These are phyloP conservation scores for Carabus problematicus DNA, from an alignment of 2,888 invertebrate species.

Conservation along the genomic window DNA sequence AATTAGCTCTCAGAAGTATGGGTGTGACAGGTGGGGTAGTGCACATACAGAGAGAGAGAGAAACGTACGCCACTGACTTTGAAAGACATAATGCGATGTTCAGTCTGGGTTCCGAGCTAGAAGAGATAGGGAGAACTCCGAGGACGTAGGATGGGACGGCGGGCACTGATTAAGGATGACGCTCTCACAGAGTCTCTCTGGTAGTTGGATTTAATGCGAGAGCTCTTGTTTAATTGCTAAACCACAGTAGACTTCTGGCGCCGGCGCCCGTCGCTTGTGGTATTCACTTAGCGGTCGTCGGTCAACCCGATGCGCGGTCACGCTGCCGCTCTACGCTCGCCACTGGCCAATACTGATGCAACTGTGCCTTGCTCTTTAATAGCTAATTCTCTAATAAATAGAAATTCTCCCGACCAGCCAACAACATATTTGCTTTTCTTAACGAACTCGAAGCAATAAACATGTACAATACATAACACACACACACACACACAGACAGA, in stretches of 20 bases:
- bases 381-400: neutral
- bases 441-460: too few relatives aligned
- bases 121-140: too few relatives aligned
- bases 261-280: constrained; percentile 44
- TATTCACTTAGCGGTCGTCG: constrained; percentile 51
- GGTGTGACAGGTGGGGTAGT: too few relatives aligned
- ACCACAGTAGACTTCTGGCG: constrained; percentile 51
- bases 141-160: neutral
- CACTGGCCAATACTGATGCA: neutral
- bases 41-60: too few relatives aligned
- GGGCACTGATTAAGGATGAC: constrained; percentile 16
- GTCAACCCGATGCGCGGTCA: constrained; percentile 29
- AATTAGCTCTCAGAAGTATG: constrained; percentile 1
- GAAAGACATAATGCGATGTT: too few relatives aligned
- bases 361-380: neutral
- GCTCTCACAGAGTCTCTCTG: neutral
- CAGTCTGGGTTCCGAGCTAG: too few relatives aligned
- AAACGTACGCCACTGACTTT: too few relatives aligned
- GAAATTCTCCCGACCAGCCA: neutral
- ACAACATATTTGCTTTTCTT: too few relatives aligned
- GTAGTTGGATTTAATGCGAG: constrained; percentile 11
- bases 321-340: constrained; percentile 1
- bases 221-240: constrained; percentile 53
- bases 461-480: too few relatives aligned
- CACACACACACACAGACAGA: too few relatives aligned